Conservation (phyloP, 1,140 invertebrate genomes). For the Holcopasites calliopsidis region DNA sequence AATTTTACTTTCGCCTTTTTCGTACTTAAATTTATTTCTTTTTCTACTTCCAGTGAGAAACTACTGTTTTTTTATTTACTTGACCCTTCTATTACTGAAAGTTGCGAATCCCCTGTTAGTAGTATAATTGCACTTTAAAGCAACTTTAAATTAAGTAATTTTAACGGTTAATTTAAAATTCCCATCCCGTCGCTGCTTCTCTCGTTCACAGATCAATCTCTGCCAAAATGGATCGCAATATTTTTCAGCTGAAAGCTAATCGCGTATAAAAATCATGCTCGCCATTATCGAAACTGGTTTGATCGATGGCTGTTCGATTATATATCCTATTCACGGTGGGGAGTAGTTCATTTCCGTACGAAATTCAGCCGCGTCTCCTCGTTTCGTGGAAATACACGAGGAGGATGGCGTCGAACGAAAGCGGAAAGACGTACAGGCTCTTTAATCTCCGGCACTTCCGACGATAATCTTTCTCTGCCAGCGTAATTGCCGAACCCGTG, state of each 20-base stretch:
- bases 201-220: too few species aligned
- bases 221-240: too few species aligned
- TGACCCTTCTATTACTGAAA: too few species aligned
- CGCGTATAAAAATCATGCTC: neutral
- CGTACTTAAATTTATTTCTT: too few species aligned
- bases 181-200: neutral
- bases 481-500: slow-evolving; percentile 57
- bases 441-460: slow-evolving; percentile 50
- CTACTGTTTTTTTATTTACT: too few species aligned
- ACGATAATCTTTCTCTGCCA: slow-evolving; percentile 58
- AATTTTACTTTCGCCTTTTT: too few species aligned
- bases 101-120: too few species aligned
- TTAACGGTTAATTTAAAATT: neutral
- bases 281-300: neutral
- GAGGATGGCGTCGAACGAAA: neutral
- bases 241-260: neutral
- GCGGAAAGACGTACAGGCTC: slow-evolving; percentile 19
- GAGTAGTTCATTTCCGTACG: neutral
- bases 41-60: too few species aligned
- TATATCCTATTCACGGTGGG: neutral
- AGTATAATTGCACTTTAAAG: too few species aligned
- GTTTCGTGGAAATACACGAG: neutral
- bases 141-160: neutral
- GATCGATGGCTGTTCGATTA: neutral
- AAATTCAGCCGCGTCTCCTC: neutral